Evolutionary conservation across 2,888 invertebrate genomes (phyloP), one percentile per base, ranked within the genome.

Genomic region (Andrena fulva): DNA sequence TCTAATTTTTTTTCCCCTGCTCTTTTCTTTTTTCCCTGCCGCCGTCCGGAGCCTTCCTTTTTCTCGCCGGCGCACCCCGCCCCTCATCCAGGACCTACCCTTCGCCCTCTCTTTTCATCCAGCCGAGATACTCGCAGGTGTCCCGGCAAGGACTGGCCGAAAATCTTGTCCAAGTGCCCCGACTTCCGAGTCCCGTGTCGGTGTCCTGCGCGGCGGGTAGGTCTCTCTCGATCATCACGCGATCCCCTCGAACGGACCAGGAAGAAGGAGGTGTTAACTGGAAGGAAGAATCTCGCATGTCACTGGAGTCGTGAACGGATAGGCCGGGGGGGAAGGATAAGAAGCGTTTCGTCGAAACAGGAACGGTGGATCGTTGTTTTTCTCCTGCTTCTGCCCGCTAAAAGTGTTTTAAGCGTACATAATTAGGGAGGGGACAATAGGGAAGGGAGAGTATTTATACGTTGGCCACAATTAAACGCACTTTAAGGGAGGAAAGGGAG

Each of bases 71-170:
- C 54, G 69, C 67, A 48, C 73, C 70, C 80, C 66, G 71, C 31
- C 54, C 75, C 80, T 59, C 10, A 42, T 7, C 27, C 52, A 59
- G 56, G 56, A 59, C 62, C 78, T 68, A 75, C 68, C 72, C 64
- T 73, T 66, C 73, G 24, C 10, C 73, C 67, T 50, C 77, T 72
- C 64, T 77, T 80, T 72, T 75, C 72, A 54, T 76, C 62, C 76
- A 54, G 64, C 35, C 52, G 35, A 75, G 82, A 88, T 86, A 79
- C 88, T 89, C 78, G 88, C 91, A 90, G 91, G 91, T 91, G 90
- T 89, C 88, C 85, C 75, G 69, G 2, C 70, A 52, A 80, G 85
- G 85, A 85, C 77, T 83, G 85, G 81, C 87, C 85, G 85, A 89
- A 89, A 83, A 80, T 82, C 81, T 75, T 80, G 71, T 1, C 52